A percentile compares a stretch with the other conserved stretches of the same genome.
Evolutionary conservation across 2,888 invertebrate genomes (phyloP).

Genomic region (Plutella xylostella): DNA sequence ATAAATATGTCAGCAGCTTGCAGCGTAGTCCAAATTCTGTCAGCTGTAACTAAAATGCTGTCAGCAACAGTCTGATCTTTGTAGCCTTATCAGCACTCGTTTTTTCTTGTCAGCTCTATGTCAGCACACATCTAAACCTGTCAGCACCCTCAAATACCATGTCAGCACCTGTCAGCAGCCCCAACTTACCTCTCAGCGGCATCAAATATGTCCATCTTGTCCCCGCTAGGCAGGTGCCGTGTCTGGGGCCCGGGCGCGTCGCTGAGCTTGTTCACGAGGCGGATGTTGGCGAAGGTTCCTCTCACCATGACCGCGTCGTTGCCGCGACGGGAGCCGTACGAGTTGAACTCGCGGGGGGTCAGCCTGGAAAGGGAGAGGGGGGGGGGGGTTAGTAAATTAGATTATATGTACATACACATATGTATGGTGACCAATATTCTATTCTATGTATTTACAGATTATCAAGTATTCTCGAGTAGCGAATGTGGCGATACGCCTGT

Average conservation of each 20-base stretch:
- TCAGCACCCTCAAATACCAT: too few species aligned
- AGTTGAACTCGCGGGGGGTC: slow-evolving; percentile 95
- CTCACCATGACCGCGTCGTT: slow-evolving; percentile 98
- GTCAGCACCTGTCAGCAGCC: not conserved
- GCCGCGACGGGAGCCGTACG: slow-evolving; percentile 96
- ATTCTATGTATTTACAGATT: too few species aligned
- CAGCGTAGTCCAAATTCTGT: too few species aligned
- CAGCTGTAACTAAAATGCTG: too few species aligned
- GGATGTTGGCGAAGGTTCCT: slow-evolving; percentile 98
- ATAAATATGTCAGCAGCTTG: too few species aligned
- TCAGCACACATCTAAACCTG: not conserved
- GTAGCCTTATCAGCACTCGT: too few species aligned
- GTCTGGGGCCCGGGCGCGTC: slow-evolving; percentile 86
- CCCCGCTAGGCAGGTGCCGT: slow-evolving; percentile 86
- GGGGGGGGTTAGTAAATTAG: not conserved
- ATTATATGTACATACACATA: too few species aligned
- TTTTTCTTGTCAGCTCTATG: not conserved
- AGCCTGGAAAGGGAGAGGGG: slow-evolving; percentile 60
- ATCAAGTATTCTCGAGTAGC: too few species aligned
- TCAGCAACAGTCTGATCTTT: too few species aligned
- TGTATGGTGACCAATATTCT: too few species aligned
- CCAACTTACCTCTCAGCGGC: slow-evolving; percentile 79
- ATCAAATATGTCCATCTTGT: slow-evolving; percentile 95
- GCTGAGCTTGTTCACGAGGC: slow-evolving; percentile 91
- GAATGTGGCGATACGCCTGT: too few species aligned